phyloP scores from a whole-genome alignment of 2,113 vertebrate genomes.

The Morone chrysops region DNA sequence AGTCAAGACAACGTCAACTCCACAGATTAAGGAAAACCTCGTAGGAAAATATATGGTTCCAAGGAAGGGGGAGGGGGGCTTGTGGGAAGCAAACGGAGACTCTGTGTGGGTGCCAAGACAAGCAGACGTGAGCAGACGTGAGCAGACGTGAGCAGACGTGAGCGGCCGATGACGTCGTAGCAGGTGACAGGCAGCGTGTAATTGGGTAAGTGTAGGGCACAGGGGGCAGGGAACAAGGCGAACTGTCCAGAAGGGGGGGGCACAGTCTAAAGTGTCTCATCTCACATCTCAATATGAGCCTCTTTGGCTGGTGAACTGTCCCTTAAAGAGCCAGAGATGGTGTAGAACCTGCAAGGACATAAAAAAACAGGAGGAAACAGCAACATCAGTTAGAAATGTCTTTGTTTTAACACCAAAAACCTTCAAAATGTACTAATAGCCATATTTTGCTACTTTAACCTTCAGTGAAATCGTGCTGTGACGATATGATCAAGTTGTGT shows the following conservation, averaged over 20 bases:
- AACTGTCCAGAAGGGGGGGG: slow-evolving; percentile 36
- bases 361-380: neutral
- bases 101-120: slow-evolving; percentile 12
- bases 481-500: too few relatives aligned
- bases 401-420: neutral
- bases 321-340: slow-evolving; percentile 74
- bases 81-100: neutral
- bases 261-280: slow-evolving; percentile 15
- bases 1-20: neutral
- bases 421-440: neutral
- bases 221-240: slow-evolving; percentile 35
- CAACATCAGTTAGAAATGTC: neutral
- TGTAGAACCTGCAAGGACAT: slow-evolving; percentile 72
- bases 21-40: slow-evolving; percentile 12
- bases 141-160: neutral
- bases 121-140: neutral
- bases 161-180: slow-evolving; percentile 14
- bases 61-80: neutral
- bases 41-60: neutral
- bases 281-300: slow-evolving; percentile 75
- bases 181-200: slow-evolving; percentile 51
- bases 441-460: neutral
- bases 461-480: too few relatives aligned
- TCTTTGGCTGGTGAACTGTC: slow-evolving; percentile 65
- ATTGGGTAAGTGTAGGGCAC: slow-evolving; percentile 43